Evolutionary conservation across 1,140 invertebrate genomes (phyloP), one percentile per base, ranked within the genome.

Genomic region (Bombus turneri): DNA sequence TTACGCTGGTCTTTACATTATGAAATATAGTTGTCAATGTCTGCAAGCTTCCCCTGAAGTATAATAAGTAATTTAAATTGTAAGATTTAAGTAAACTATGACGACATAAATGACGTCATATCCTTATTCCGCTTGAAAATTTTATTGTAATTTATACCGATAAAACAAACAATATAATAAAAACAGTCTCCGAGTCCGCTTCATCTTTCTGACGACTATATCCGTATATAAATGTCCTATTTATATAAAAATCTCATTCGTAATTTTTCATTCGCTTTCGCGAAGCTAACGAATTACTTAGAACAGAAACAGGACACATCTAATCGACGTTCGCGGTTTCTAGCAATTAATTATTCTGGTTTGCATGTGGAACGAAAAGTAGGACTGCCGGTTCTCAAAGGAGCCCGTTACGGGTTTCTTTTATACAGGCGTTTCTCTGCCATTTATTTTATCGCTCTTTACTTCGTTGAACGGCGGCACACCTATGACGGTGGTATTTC

Each of bases 401-500:
- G n/a, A 71, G 22, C 64, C 18, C 3, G 62, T 5, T 15, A 22
- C 12, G 10, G 41, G 47, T 8, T 53, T 53, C 34, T 31, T 34
- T 83, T n/a, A 28, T n/a, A 6, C 41, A 25, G 31, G 15, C 8
- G 10, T 47, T 22, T 39, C 25, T 59, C 6, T 39, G 28, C 1
- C 2, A 12, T 69, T 59, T 53, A 15, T 28, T 62, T 69, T 25
- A 28, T 34, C 34, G 68, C 79, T 74, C 39, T 69, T 37, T 78
- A 57, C 57, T 57, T 69, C 47, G 37, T 62, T 71, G 41, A 88
- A 75, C 75, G 80, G 64, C 18, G 62, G 57, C 88, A 86, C 88
- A 80, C 76, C 87, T 88, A 81, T 88, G 47, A 66, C 80, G 76
- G 18, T 83, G 87, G 86, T 71, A 53, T 85, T 72, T 80, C 62